Evolutionary conservation across 1,140 invertebrate genomes (phyloP).

Genomic region (Drosophila rufa): DNA sequence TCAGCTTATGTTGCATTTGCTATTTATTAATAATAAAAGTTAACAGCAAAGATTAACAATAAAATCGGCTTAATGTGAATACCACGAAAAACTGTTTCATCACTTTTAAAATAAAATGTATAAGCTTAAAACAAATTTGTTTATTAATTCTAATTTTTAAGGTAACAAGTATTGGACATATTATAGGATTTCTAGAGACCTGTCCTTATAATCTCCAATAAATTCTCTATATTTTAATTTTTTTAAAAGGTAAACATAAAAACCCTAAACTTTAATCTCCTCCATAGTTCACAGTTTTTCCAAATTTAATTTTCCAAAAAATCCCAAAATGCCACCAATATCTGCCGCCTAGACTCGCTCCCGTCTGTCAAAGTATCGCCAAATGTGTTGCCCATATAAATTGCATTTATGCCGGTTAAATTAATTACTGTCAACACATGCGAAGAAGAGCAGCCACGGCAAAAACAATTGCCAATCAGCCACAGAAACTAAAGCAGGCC

Average conservation of each 20-base stretch:
- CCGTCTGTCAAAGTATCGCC: constrained; percentile 50
- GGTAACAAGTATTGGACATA: too few relatives aligned
- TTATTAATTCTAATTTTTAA: too few relatives aligned
- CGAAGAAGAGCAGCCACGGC: constrained; percentile 35
- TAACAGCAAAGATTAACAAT: too few relatives aligned
- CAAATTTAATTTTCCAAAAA: neutral
- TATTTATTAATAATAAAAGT: neutral
- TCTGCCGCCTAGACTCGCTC: neutral
- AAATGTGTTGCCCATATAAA: constrained; percentile 76
- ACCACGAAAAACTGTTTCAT: too few relatives aligned
- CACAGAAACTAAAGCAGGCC: constrained; percentile 76
- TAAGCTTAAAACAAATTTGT: too few relatives aligned
- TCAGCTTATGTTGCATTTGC: neutral
- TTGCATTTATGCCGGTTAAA: constrained; percentile 78
- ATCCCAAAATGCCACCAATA: neutral
- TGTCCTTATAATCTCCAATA: too few relatives aligned
- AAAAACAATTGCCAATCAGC: constrained; percentile 59
- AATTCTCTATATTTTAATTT: too few relatives aligned
- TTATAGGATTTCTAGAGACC: neutral
- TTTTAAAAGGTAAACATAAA: too few relatives aligned
- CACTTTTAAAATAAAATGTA: too few relatives aligned
- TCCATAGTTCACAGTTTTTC: too few relatives aligned
- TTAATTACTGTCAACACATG: constrained; percentile 83
- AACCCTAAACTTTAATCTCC: too few relatives aligned
- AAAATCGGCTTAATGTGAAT: too few relatives aligned